Evolutionary conservation across 2,797 vertebrate genomes (phyloP).

Genomic region (Pseudochaenichthys georgianus): DNA sequence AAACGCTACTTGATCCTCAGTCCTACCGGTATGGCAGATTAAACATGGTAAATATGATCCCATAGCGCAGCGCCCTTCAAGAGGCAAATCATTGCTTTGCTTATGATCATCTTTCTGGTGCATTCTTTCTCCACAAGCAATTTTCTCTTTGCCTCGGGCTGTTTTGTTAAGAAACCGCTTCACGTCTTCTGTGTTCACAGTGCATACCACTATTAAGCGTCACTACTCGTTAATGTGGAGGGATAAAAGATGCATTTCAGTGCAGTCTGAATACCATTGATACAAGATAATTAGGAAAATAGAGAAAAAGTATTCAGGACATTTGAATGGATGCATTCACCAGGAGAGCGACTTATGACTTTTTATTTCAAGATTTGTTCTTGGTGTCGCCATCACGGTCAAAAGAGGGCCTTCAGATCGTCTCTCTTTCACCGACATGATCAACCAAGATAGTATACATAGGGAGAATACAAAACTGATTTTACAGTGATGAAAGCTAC

Average conservation of each 20-base stretch:
- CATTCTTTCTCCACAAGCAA: constrained; percentile 29
- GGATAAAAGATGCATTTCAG: not conserved
- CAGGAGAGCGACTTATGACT: not conserved
- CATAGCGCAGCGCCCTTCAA: constrained; percentile 4
- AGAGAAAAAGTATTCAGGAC: not conserved
- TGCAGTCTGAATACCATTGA: not conserved
- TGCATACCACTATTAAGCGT: not conserved
- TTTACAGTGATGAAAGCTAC: not conserved
- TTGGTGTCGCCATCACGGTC: no score
- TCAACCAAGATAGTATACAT: no score
- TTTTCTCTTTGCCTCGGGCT: constrained; percentile 34
- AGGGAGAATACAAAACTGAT: not conserved
- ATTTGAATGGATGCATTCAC: not conserved
- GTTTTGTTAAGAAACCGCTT: constrained; percentile 47
- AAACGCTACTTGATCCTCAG: constrained; percentile 33
- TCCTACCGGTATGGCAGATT: constrained; percentile 20
- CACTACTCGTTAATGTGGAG: constrained; percentile 35
- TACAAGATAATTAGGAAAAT: not conserved
- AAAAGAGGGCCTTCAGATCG: no score
- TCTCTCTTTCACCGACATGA: no score
- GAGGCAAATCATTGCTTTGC: constrained; percentile 29
- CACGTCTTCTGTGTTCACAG: constrained; percentile 23
- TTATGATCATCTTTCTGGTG: constrained; percentile 22
- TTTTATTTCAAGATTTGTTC: not conserved
- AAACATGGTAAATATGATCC: constrained; percentile 29